Evolutionary conservation across 2,113 vertebrate species (phyloP).

Genomic region (zebrafish (Danio rerio)): DNA sequence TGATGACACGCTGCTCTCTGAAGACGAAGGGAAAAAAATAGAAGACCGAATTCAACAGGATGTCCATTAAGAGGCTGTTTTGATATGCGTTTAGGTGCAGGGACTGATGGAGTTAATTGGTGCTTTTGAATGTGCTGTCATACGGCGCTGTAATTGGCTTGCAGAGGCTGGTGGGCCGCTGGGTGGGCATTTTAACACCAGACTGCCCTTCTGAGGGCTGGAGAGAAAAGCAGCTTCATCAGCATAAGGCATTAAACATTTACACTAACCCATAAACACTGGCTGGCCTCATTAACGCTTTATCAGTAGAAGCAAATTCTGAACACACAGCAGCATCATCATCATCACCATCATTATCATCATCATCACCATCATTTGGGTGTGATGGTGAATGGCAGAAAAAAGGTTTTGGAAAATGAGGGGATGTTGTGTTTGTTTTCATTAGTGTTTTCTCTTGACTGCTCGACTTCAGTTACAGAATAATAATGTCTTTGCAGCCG

Average conservation of each 20-base stretch:
- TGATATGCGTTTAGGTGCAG: slow-evolving; percentile 45
- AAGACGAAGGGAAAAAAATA: slow-evolving; percentile 46
- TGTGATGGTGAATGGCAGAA: background rate
- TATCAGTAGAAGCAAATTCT: slow-evolving; percentile 5
- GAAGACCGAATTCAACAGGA: slow-evolving; percentile 41
- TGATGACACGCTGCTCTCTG: slow-evolving; percentile 55
- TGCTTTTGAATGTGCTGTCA: slow-evolving; percentile 73
- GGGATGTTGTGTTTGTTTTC: background rate
- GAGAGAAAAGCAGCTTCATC: slow-evolving; percentile 62
- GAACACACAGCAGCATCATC: slow-evolving; percentile 12
- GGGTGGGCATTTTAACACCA: slow-evolving; percentile 51
- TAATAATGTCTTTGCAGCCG: background rate
- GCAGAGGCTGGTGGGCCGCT: slow-evolving; percentile 57
- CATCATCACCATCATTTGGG: background rate
- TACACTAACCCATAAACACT: slow-evolving; percentile 76
- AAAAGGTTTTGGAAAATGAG: background rate
- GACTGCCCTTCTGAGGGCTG: slow-evolving; percentile 1
- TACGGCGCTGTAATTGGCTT: slow-evolving; percentile 74
- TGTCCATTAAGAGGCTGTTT: slow-evolving; percentile 65
- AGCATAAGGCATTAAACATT: slow-evolving; percentile 80
- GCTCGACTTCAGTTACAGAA: background rate
- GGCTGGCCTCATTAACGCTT: slow-evolving; percentile 62
- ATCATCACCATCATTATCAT: no score
- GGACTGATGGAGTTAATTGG: slow-evolving; percentile 73
- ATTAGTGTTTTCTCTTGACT: background rate